These are phyloP conservation scores for Aldabrachelys gigantea DNA, from an alignment of 2,113 vertebrate genomes.

Conservation along the genomic window DNA sequence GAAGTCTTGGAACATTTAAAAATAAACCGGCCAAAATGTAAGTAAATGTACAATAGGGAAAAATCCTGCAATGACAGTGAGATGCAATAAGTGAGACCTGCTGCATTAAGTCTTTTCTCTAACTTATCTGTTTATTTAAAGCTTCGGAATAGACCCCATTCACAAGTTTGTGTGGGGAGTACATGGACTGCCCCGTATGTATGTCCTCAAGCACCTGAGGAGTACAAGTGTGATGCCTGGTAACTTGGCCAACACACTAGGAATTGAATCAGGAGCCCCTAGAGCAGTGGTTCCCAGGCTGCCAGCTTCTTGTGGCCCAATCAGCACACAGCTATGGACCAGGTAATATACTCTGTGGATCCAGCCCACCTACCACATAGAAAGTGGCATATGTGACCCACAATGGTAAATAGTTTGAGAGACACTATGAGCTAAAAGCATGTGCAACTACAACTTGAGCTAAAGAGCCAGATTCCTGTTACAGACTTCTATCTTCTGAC, in stretches of 20 bases:
- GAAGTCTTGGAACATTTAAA: slow-evolving; percentile 23
- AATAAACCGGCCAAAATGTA: slow-evolving; percentile 3
- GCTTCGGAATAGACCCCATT: neutral
- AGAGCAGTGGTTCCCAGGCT: no score
- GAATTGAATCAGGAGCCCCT: neutral
- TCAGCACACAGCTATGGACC: no score
- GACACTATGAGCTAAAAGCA: neutral
- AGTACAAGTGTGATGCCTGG: accelerated
- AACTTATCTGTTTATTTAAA: neutral
- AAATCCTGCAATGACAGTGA: neutral
- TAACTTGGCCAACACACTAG: neutral
- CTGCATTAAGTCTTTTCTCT: neutral
- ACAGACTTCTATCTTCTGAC: neutral
- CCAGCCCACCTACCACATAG: no score
- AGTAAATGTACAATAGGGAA: neutral
- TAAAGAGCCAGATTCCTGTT: neutral
- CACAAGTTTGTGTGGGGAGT: accelerated
- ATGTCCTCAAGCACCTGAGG: accelerated
- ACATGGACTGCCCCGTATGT: neutral
- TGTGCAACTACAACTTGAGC: neutral
- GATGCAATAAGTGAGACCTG: neutral
- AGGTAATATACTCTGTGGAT: no score
- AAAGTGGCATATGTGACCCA: no score
- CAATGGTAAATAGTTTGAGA: no score
- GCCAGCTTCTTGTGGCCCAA: no score